phyloP scores from a whole-genome alignment of 2,888 invertebrate species.

The Ligdia adustata region DNA sequence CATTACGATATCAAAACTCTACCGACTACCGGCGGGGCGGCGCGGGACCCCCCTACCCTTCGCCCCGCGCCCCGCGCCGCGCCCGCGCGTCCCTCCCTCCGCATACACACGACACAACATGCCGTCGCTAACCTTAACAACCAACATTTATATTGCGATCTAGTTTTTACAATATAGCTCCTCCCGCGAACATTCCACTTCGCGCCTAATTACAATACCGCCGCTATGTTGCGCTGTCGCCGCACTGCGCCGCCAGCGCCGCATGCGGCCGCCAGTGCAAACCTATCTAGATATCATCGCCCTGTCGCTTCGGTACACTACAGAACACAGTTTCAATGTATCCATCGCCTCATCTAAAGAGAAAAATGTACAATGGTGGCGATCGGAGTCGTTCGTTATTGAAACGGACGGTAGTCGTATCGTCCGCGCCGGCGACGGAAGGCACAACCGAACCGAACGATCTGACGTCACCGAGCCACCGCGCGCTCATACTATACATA shows the following conservation, averaged over 20 bases:
- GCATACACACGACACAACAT: slow-evolving; percentile 81
- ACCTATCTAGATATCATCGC: slow-evolving; percentile 76
- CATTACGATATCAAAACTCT: slow-evolving; percentile 63
- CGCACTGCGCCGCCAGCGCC: slow-evolving; percentile 32
- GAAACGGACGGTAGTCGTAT: slow-evolving; percentile 33
- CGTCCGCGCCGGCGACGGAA: slow-evolving; percentile 33
- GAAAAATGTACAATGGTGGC: slow-evolving; percentile 65
- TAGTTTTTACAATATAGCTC: slow-evolving; percentile 76
- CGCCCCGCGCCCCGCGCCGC: not conserved
- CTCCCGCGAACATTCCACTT: slow-evolving; percentile 54
- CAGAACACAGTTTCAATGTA: slow-evolving; percentile 78
- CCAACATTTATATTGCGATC: slow-evolving; percentile 75
- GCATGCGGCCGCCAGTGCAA: slow-evolving; percentile 56
- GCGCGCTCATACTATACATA: slow-evolving; percentile 74
- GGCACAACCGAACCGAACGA: slow-evolving; percentile 43
- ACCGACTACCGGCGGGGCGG: slow-evolving; percentile 54
- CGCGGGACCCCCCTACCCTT: slow-evolving; percentile 1
- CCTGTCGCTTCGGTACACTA: slow-evolving; percentile 77
- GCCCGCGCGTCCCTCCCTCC: slow-evolving; percentile 44
- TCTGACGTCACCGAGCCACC: slow-evolving; percentile 55
- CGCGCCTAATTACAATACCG: slow-evolving; percentile 54
- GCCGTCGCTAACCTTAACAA: slow-evolving; percentile 67
- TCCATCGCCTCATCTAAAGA: slow-evolving; percentile 71
- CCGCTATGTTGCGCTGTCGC: slow-evolving; percentile 39
- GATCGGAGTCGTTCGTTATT: slow-evolving; percentile 15